Evolutionary conservation across 2,113 vertebrate species (phyloP), one percentile per base, ranked within the genome.

Genomic region (Pelusios castaneus): DNA sequence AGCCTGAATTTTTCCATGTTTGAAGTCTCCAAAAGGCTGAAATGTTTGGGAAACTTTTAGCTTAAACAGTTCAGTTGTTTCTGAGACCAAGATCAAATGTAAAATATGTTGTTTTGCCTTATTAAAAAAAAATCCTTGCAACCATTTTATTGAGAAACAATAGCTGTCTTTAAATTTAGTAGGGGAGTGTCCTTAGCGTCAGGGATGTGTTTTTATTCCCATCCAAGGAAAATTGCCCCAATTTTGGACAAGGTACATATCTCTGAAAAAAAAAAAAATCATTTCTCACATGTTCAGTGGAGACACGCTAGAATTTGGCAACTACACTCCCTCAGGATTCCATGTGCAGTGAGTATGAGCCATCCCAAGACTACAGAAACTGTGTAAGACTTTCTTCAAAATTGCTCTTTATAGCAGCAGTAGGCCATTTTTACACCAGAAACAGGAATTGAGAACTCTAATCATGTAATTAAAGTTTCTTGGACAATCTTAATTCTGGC

Each of bases 21-120:
- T 31, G 85, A 91, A 14, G 5, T 58, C n/a, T 47, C 82, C 55
- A 63, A 92, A 27, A 84, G 93, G 78, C 80, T 91, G 47, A 91
- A 91, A 90, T n/a, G 8, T 43, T 70, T 83, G 89, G 58, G 24
- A 94, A 95, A 89, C 67, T 1, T 1, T 12, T 45, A 76, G 29
- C 82, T 92, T 73, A 91, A 91, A 86, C 24, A 82, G 38, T 90
- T 88, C 82, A 90, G 21, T 85, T 84, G 13, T 79, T 92, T 94
- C 55, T 87, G 38, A 91, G 31, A 87, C 78, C 6, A 78, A 81
- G 82, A 91, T 80, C 58, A 92, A 51, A 70, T n/a, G 5, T 70
- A 91, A 95, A 88, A 82, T 29, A 4, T 51, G 52, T 84, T 88
- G 43, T 21, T 92, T 90, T 88, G 22, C 49, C 41, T 9, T 89